Base-by-base conservation (phyloP, 2,113 vertebrate species). In the Misgurnus anguillicaudatus region DNA sequence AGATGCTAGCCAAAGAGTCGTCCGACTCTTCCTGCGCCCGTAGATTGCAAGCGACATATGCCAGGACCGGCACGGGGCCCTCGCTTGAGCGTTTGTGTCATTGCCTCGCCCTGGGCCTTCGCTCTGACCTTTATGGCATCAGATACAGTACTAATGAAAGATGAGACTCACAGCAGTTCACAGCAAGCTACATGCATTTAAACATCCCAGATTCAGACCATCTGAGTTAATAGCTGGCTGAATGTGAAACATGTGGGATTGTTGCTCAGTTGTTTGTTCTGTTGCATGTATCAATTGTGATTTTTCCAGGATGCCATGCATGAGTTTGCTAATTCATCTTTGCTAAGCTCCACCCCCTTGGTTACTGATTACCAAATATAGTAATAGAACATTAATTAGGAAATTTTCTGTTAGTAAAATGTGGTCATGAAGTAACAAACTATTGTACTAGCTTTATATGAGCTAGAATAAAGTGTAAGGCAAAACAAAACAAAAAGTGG, bases 31-130 rank as follows among this genome's bases (percentile, higher is more conserved):
- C 38, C 60, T 72, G 84, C 63, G 51, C 67, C 19, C 57, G 86
- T 85, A 92, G 88, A 93, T 93, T 82, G 78, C 85, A 89, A 85
- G 88, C 88, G 92, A 91, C 92, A 92, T 90, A 92, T 91, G 91
- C 91, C 92, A 92, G 86, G 83, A 86, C 86, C 77, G 78, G 89
- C 87, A 85, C 83, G 77, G 82, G 86, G 89, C 64, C 87, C 83
- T 79, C 83, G 87, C 88, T 89, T 88, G 90, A 92, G 89, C 88
- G 83, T 86, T 85, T 81, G 87, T 92, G 91, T 91, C 90, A 89
- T 41, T 79, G 87, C 87, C 80, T 88, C 79, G 86, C 89, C 89
- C 80, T 78, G 83, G 88, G 90, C 87, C 76, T 70, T 83, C 76
- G 13, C 78, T 58, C 61, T 92, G 91, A 91, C 92, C 92, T 92